phyloP scores from a whole-genome alignment of 2,888 invertebrate genomes.

The Meta bourneti region DNA sequence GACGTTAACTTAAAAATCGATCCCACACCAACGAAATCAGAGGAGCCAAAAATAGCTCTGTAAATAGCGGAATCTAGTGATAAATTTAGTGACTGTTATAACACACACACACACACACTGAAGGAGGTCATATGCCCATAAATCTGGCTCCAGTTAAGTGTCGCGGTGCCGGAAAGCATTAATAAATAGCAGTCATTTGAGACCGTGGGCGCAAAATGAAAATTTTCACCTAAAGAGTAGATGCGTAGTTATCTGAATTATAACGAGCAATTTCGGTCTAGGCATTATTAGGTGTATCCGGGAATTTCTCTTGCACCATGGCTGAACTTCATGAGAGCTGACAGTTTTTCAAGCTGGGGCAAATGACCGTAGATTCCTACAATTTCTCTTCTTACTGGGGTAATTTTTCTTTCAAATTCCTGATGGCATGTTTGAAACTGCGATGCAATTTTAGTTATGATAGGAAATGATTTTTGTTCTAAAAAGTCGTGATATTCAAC shows the following conservation, averaged over 20 bases:
- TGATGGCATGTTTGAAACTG: too few species aligned
- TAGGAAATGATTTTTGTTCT: too few species aligned
- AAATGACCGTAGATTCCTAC: too few species aligned
- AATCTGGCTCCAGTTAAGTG: conserved; percentile 29
- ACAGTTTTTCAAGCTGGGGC: too few species aligned
- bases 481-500: too few species aligned
- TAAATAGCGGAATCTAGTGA: conserved; percentile 26
- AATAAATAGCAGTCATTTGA: conserved; percentile 10
- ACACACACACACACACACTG: too few species aligned
- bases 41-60: conserved; percentile 26
- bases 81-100: conserved; percentile 26
- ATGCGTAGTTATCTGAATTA: conserved; percentile 20
- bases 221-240: conserved; percentile 14
- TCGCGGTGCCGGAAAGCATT: background rate
- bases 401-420: too few species aligned
- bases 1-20: conserved; percentile 35
- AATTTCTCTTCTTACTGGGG: too few species aligned
- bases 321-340: too few species aligned
- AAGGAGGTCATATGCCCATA: conserved; percentile 9
- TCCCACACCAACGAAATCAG: conserved; percentile 8
- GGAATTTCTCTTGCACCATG: background rate
- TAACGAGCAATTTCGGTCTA: conserved; percentile 11
- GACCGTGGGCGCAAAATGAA: conserved; percentile 7
- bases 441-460: too few species aligned
- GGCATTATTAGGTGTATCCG: conserved; percentile 9